Base-by-base conservation (phyloP, 2,797 vertebrate genomes). In the Pseudochaenichthys georgianus region DNA sequence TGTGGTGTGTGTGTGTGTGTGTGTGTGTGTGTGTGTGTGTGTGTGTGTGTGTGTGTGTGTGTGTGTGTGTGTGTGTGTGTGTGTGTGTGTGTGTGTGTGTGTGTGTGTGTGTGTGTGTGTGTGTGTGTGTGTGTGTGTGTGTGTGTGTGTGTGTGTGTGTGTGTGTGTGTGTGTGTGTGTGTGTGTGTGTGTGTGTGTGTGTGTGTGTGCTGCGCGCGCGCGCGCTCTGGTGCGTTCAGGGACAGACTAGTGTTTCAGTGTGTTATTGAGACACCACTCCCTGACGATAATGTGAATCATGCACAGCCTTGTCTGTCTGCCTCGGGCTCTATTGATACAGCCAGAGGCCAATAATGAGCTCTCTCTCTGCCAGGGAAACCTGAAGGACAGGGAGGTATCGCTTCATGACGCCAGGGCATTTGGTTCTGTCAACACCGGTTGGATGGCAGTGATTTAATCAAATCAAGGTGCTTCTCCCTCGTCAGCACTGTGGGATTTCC, bases 211-310 rank as follows among this genome's bases (percentile, higher is more conserved):
- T n/a, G n/a, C n/a, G n/a, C n/a, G n/a, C n/a, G n/a, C n/a, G n/a
- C n/a, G n/a, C n/a, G n/a, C n/a, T 64, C 59, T 73, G 70, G 68
- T 84, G 77, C 71, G 77, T 84, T 86, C 81, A 76, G 81, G 19
- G 68, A 64, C 82, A 64, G 64, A 68, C 69, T 71, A 23, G 54
- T 82, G 58, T 69, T 75, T 80, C 70, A 23, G 48, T 67, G 60
- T 63, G 38, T 64, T 60, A 38, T 66, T 23, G 74, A 91, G 87
- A 82, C 80, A 80, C 88, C 86, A 88, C 88, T 92, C 86, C 87
- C 88, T 82, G 64, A 85, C 82, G 82, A 75, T 87, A 89, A 89
- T 84, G 83, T 53, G 88, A 90, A 87, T 91, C 92, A 90, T 91
- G 90, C 89, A 81, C 81, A 75, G 90, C 89, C 91, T 86, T 90